Percentiles rank a stretch among this genome's conserved stretches.
phyloP scores from a whole-genome alignment of 2,797 vertebrate species.

The Oophaga sylvatica region DNA sequence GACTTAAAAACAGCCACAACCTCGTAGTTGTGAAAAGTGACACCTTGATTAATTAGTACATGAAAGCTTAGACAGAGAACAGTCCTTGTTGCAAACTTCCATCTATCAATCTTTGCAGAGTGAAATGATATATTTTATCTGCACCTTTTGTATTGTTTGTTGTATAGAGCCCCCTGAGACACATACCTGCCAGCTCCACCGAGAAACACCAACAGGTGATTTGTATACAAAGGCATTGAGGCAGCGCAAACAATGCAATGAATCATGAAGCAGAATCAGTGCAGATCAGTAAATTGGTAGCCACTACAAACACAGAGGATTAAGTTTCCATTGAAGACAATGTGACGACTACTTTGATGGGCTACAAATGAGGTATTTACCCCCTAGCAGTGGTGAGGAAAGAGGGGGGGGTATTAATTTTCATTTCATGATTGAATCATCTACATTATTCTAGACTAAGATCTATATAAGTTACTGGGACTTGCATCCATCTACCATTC shows the following conservation, averaged over 20 bases:
- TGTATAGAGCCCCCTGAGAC: constrained; percentile 32
- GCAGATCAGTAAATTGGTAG: constrained; percentile 54
- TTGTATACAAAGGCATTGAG: constrained; percentile 61
- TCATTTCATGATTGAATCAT: constrained; percentile 21
- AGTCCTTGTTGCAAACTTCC: constrained; percentile 20
- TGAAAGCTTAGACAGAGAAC: constrained; percentile 25
- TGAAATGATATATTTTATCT: constrained; percentile 49
- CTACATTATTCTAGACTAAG: constrained; percentile 4
- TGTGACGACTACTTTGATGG: constrained; percentile 36
- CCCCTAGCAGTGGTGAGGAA: constrained; percentile 38
- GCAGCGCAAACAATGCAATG: constrained; percentile 57
- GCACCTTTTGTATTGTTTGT: constrained; percentile 52
- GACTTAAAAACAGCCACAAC: not conserved
- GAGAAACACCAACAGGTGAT: constrained; percentile 59
- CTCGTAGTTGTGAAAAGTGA: constrained; percentile 34
- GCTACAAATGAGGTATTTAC: constrained; percentile 55
- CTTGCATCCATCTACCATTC: constrained; percentile 12
- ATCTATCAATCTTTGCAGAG: constrained; percentile 38
- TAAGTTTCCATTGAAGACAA: constrained; percentile 55
- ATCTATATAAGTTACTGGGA: constrained; percentile 29
- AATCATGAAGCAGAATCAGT: constrained; percentile 53
- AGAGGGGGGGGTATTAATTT: constrained; percentile 8
- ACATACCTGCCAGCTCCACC: constrained; percentile 44
- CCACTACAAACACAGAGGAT: constrained; percentile 46
- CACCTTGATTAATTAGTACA: constrained; percentile 46